A percentile compares a stretch with the other conserved stretches of the same genome.
These are phyloP conservation scores for Sebastolobus altivelis DNA, from an alignment of 2,797 vertebrate species.

Conservation along the genomic window DNA sequence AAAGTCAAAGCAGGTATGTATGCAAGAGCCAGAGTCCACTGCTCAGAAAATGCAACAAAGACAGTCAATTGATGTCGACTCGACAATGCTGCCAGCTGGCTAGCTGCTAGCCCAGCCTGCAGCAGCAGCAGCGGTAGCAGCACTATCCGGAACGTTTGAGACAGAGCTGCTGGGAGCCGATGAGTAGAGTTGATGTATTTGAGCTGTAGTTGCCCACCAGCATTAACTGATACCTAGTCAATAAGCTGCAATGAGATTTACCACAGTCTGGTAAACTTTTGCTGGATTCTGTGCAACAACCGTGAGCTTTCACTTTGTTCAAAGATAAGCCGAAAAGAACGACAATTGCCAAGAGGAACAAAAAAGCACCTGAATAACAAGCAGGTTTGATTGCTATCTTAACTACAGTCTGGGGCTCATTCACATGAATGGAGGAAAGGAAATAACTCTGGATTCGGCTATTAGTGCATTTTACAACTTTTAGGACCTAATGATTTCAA, in stretches of 20 bases:
- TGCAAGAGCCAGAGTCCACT: slow-evolving; percentile 5
- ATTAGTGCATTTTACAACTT: too few relatives aligned
- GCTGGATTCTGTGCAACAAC: slow-evolving; percentile 22
- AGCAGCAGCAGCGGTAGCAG: not conserved
- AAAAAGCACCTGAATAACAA: slow-evolving; percentile 3
- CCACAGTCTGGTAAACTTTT: slow-evolving; percentile 8
- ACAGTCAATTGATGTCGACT: slow-evolving; percentile 1
- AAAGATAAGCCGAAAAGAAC: not conserved
- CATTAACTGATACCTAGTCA: not conserved
- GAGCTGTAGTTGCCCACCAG: slow-evolving; percentile 11
- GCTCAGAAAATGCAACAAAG: slow-evolving; percentile 37
- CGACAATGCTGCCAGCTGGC: slow-evolving; percentile 31
- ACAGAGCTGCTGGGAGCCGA: slow-evolving; percentile 11
- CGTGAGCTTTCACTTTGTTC: slow-evolving; percentile 20
- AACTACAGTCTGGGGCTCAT: too few relatives aligned
- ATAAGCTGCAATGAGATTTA: slow-evolving; percentile 23
- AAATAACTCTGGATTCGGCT: too few relatives aligned
- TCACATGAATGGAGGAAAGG: too few relatives aligned
- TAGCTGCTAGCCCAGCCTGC: slow-evolving; percentile 6
- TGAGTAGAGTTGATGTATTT: slow-evolving; percentile 4
- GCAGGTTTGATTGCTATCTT: not conserved
- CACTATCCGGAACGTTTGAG: not conserved
- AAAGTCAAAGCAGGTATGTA: slow-evolving; percentile 25
- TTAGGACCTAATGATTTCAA: too few relatives aligned
- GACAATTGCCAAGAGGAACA: slow-evolving; percentile 3